Conservation (phyloP, 2,797 vertebrate species). For the Avahi laniger region DNA sequence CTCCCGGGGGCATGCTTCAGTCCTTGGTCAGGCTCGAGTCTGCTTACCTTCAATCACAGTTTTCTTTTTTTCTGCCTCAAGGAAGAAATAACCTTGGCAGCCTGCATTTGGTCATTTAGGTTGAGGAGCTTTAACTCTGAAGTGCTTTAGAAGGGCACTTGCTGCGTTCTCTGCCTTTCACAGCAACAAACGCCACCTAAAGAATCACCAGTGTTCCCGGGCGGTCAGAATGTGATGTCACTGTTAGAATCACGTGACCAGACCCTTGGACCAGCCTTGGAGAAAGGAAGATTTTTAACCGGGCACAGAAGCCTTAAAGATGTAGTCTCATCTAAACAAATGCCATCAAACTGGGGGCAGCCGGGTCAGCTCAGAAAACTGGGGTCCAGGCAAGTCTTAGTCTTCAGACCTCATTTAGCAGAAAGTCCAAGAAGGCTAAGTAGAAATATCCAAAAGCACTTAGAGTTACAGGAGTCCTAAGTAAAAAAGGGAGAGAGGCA, state of each 20-base stretch:
- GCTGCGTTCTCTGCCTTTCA: slow-evolving; percentile 61
- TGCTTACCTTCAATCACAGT: slow-evolving; percentile 80
- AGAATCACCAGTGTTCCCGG: slow-evolving; percentile 61
- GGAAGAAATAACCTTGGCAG: slow-evolving; percentile 40
- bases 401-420: slow-evolving; percentile 47
- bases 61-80: slow-evolving; percentile 53
- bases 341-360: background rate
- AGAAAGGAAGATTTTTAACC: slow-evolving; percentile 63
- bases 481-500: background rate
- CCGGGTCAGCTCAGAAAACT: background rate
- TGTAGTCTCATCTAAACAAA: slow-evolving; percentile 67
- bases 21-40: slow-evolving; percentile 25
- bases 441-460: slow-evolving; percentile 40
- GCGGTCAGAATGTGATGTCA: slow-evolving; percentile 74
- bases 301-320: slow-evolving; percentile 58
- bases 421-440: slow-evolving; percentile 49
- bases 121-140: background rate
- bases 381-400: slow-evolving; percentile 11
- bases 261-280: slow-evolving; percentile 69
- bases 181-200: slow-evolving; percentile 23
- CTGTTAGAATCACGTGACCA: slow-evolving; percentile 70
- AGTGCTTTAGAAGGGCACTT: slow-evolving; percentile 51
- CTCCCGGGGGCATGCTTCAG: slow-evolving; percentile 63
- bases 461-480: slow-evolving; percentile 28
- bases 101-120: slow-evolving; percentile 42